These are phyloP conservation scores for Gobius niger DNA, from an alignment of 2,113 vertebrate species.

Conservation along the genomic window DNA sequence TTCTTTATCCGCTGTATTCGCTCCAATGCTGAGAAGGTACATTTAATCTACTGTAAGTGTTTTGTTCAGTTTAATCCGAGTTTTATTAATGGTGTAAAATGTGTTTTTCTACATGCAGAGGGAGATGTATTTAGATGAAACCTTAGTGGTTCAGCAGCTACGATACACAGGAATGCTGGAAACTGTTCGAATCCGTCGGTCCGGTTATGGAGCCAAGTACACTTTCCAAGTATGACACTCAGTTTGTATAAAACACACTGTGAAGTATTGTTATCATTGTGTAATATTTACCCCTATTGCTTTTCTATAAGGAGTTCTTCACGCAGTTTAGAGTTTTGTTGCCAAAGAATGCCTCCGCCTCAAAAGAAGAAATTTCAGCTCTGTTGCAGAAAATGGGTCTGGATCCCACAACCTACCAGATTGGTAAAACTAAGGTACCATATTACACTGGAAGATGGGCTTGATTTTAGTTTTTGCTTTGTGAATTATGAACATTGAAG, in stretches of 20 bases:
- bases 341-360: conserved; percentile 79
- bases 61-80: neutral
- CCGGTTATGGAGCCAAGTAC: conserved; percentile 96
- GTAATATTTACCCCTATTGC: neutral
- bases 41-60: neutral
- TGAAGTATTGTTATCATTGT: neutral
- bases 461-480: neutral
- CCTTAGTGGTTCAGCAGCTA: conserved; percentile 91
- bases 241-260: neutral
- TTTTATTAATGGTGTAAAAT: neutral
- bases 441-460: neutral
- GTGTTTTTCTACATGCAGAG: conserved; percentile 73
- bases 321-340: conserved; percentile 92
- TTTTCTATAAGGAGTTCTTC: conserved; percentile 84
- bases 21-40: conserved; percentile 95
- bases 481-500: neutral
- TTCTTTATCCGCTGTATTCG: conserved; percentile 98
- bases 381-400: conserved; percentile 83
- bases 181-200: conserved; percentile 93
- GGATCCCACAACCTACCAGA: conserved; percentile 88
- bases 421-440: conserved; percentile 92
- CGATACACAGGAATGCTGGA: conserved; percentile 98
- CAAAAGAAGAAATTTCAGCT: conserved; percentile 81
- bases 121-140: conserved; percentile 91
- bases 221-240: conserved; percentile 86